A percentile compares a stretch with the other conserved stretches of the same genome.
Conservation (phyloP, 2,888 invertebrate genomes). For the Heliconius ismenius region DNA sequence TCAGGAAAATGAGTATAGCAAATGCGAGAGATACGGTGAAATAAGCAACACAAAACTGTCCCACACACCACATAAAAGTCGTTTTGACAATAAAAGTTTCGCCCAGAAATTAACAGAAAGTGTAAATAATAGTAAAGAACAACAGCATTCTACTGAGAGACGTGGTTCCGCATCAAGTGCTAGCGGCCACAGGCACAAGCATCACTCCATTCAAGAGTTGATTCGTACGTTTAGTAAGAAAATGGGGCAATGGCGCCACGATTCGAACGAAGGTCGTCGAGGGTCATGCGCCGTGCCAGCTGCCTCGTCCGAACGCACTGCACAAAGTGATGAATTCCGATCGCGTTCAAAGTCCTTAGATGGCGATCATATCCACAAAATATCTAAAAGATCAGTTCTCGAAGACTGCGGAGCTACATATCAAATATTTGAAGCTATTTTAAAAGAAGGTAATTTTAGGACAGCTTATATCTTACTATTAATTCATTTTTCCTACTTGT, state of each 20-base stretch:
- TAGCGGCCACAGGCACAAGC: constrained; percentile 75
- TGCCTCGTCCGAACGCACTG: constrained; percentile 74
- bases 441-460: constrained; percentile 74
- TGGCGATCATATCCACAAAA: constrained; percentile 74
- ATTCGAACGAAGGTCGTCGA: constrained; percentile 74
- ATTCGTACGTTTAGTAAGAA: constrained; percentile 89
- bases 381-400: constrained; percentile 72
- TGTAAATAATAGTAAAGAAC: constrained; percentile 54
- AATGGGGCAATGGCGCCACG: constrained; percentile 87
- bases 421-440: constrained; percentile 89
- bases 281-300: constrained; percentile 72
- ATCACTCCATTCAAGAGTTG: constrained; percentile 87
- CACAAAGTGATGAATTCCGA: constrained; percentile 85
- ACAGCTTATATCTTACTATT: background rate
- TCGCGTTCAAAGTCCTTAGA: constrained; percentile 90
- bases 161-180: constrained; percentile 67
- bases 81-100: constrained; percentile 73
- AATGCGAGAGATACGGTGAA: constrained; percentile 77
- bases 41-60: constrained; percentile 68
- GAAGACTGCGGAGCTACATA: constrained; percentile 91
- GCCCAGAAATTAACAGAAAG: constrained; percentile 70
- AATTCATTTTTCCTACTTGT: too few species aligned
- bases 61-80: constrained; percentile 56
- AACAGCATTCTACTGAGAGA: constrained; percentile 54
- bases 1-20: constrained; percentile 75